These are phyloP conservation scores for Gallinago undulata DNA, from an alignment of 2,113 vertebrate genomes.

Conservation along the genomic window DNA sequence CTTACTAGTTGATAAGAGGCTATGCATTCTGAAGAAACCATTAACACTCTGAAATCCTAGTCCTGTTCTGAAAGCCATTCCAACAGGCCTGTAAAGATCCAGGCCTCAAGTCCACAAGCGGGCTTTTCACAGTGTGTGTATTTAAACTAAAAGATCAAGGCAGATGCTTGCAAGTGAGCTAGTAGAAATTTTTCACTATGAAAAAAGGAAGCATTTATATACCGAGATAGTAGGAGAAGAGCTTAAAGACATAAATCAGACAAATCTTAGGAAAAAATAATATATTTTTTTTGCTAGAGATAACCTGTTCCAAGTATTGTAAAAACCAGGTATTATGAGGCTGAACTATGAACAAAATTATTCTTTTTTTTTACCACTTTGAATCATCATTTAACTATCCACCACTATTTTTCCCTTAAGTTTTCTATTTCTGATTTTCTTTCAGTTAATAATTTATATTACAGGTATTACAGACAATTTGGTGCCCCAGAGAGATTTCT, in stretches of 20 bases:
- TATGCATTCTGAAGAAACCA: neutral
- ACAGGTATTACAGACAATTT: neutral
- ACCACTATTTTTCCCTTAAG: neutral
- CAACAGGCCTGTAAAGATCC: neutral
- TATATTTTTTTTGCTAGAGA: neutral
- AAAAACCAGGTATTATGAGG: neutral
- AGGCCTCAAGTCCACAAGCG: neutral
- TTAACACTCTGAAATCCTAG: neutral
- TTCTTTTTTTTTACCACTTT: neutral
- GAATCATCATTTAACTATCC: neutral
- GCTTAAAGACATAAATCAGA: neutral
- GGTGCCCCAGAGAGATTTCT: slow-evolving; percentile 3
- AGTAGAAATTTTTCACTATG: neutral
- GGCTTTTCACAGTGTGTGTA: neutral
- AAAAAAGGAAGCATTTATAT: neutral
- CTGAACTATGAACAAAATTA: neutral
- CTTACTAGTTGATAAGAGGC: neutral
- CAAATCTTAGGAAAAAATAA: neutral
- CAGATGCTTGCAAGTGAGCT: neutral
- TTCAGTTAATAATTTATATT: slow-evolving; percentile 14
- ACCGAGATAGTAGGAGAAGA: neutral
- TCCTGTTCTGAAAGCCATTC: neutral
- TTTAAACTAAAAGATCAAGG: neutral
- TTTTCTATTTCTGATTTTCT: slow-evolving; percentile 28
- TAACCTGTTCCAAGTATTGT: neutral